A percentile compares a stretch with the other conserved stretches of the same genome.
phyloP scores from a whole-genome alignment of 1,140 invertebrate species.

The Macrobrachium nipponense region DNA sequence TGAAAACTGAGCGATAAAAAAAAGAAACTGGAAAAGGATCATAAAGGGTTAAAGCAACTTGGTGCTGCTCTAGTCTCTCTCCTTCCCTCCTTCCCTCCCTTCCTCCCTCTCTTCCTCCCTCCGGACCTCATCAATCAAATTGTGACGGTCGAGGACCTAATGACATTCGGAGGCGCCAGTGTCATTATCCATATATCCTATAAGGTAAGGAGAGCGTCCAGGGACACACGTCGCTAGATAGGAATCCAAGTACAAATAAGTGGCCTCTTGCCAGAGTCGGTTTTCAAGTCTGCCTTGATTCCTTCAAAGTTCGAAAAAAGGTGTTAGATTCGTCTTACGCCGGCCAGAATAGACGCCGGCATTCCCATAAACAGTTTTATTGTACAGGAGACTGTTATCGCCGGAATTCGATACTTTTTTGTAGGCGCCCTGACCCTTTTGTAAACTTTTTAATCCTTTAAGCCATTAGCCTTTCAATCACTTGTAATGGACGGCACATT shows the following conservation, averaged over 20 bases:
- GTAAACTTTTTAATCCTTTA: constrained; percentile 57
- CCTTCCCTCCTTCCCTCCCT: too few species aligned
- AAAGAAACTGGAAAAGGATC: too few species aligned
- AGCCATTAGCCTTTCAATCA: constrained; percentile 59
- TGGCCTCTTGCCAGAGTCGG: too few species aligned
- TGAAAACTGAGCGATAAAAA: too few species aligned
- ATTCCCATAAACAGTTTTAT: not conserved
- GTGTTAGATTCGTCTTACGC: not conserved
- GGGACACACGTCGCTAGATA: not conserved
- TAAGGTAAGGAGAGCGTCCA: not conserved
- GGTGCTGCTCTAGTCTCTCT: too few species aligned
- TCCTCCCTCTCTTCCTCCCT: too few species aligned
- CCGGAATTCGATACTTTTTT: constrained; percentile 57
- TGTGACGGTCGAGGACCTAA: not conserved
- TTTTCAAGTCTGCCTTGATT: too few species aligned
- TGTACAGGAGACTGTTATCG: constrained; percentile 21
- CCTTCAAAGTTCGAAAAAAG: too few species aligned
- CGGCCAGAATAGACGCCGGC: not conserved
- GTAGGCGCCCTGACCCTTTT: constrained; percentile 54
- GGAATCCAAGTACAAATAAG: not conserved
- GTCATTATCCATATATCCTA: not conserved
- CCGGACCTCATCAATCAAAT: constrained; percentile 9
- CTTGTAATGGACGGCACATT: constrained; percentile 61
- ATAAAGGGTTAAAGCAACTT: too few species aligned
- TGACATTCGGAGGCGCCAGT: not conserved